A percentile compares a stretch with the other conserved stretches of the same genome.
These are phyloP conservation scores for Halictus ligatus DNA, from an alignment of 2,888 invertebrate genomes.

Conservation along the genomic window DNA sequence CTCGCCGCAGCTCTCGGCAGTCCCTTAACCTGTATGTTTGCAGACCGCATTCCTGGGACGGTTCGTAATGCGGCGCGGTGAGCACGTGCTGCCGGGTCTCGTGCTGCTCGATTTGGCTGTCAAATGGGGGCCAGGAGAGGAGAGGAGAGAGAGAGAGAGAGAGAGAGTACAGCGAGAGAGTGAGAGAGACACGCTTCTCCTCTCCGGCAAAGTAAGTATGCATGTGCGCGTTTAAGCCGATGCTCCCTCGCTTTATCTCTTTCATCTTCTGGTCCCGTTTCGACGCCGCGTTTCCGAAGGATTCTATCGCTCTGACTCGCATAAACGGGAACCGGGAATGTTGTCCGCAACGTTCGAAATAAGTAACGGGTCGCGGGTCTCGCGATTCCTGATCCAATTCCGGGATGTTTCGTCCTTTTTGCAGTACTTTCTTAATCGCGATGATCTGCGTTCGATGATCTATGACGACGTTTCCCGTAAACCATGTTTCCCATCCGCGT, in stretches of 20 bases:
- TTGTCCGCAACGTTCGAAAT: background rate
- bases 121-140: conserved; percentile 25
- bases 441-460: too few relatives aligned
- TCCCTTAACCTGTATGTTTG: conserved; percentile 65
- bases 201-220: conserved; percentile 35
- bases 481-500: too few relatives aligned
- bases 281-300: background rate
- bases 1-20: conserved; percentile 48
- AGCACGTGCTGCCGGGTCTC: conserved; percentile 58
- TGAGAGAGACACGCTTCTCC: conserved; percentile 6
- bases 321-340: background rate
- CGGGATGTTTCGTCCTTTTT: background rate
- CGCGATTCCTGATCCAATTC: background rate
- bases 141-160: background rate
- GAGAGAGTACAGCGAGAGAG: background rate
- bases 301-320: background rate
- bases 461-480: too few relatives aligned
- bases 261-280: conserved; percentile 26
- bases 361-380: background rate
- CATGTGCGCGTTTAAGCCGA: conserved; percentile 36
- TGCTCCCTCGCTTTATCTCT: conserved; percentile 29
- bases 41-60: conserved; percentile 64
- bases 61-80: conserved; percentile 50
- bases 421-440: background rate
- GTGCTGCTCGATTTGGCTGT: conserved; percentile 64